These are phyloP conservation scores for Alligator mississippiensis DNA, from an alignment of 2,113 vertebrate species.

Conservation along the genomic window DNA sequence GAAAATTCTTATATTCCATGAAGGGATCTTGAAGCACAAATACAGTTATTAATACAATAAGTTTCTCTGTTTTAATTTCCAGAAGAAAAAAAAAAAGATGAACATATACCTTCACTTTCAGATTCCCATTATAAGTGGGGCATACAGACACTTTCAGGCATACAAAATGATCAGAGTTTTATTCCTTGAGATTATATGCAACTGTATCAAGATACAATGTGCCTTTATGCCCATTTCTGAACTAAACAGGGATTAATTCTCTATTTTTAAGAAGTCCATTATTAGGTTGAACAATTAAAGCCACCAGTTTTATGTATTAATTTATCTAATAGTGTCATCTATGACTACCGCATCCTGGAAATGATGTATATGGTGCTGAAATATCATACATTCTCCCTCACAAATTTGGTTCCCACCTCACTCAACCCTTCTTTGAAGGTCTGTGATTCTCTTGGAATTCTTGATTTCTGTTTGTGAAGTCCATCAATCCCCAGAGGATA, in stretches of 20 bases:
- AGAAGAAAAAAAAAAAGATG: slow-evolving; percentile 22
- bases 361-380: neutral
- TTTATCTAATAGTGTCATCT: accelerated
- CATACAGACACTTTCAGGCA: slow-evolving; percentile 30
- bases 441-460: neutral
- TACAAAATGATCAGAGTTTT: neutral
- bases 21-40: slow-evolving; percentile 61
- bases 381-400: neutral
- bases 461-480: neutral
- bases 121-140: neutral
- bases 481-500: too few species aligned
- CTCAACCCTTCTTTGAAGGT: accelerated
- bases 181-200: neutral
- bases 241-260: neutral
- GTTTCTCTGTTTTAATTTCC: slow-evolving; percentile 24
- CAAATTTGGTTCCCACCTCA: neutral
- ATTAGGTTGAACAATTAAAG: neutral
- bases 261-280: neutral
- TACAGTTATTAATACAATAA: slow-evolving; percentile 53
- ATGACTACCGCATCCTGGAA: too few species aligned
- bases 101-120: slow-evolving; percentile 7
- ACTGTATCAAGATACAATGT: neutral
- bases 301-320: neutral
- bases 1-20: slow-evolving; percentile 60
- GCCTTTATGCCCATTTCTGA: neutral